Conservation (phyloP, 2,888 invertebrate genomes). For the Hypercompe scribonia region DNA sequence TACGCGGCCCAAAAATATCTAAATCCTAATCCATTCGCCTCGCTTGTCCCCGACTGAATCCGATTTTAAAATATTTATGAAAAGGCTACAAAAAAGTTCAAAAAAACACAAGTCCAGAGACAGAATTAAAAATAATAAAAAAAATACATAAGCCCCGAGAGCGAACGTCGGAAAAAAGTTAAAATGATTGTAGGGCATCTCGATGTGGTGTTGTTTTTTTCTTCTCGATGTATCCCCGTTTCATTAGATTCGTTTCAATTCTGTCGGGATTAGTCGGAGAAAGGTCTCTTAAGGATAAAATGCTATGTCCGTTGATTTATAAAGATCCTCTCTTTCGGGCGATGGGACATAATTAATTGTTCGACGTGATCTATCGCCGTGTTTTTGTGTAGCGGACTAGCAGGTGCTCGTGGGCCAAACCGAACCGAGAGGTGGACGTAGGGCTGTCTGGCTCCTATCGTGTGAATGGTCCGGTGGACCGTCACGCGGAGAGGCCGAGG, state of each 20-base stretch:
- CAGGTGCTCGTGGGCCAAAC: slow-evolving; percentile 59
- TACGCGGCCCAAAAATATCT: slow-evolving; percentile 84
- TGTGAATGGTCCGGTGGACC: slow-evolving; percentile 38
- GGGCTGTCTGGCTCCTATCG: slow-evolving; percentile 21
- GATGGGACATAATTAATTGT: slow-evolving; percentile 80
- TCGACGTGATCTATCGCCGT: slow-evolving; percentile 66
- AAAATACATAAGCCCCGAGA: slow-evolving; percentile 71
- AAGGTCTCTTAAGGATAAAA: slow-evolving; percentile 81
- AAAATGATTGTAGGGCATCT: slow-evolving; percentile 84
- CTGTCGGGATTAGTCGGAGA: slow-evolving; percentile 83
- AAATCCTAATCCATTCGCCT: slow-evolving; percentile 85
- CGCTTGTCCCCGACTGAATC: slow-evolving; percentile 84
- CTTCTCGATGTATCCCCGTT: slow-evolving; percentile 74
- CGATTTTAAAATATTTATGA: slow-evolving; percentile 87
- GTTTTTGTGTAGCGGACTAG: slow-evolving; percentile 52
- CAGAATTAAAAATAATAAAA: slow-evolving; percentile 82
- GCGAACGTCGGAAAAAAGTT: slow-evolving; percentile 83
- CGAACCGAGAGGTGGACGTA: slow-evolving; percentile 37
- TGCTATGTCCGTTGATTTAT: slow-evolving; percentile 83
- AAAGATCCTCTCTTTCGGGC: slow-evolving; percentile 73
- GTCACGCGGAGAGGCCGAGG: slow-evolving; percentile 31
- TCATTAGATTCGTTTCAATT: slow-evolving; percentile 86
- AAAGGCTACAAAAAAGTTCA: slow-evolving; percentile 76
- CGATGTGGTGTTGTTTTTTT: slow-evolving; percentile 72
- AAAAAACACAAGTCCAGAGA: slow-evolving; percentile 74